Evolutionary conservation across 2,113 vertebrate species (phyloP).

Genomic region (Alaudala cheleensis): DNA sequence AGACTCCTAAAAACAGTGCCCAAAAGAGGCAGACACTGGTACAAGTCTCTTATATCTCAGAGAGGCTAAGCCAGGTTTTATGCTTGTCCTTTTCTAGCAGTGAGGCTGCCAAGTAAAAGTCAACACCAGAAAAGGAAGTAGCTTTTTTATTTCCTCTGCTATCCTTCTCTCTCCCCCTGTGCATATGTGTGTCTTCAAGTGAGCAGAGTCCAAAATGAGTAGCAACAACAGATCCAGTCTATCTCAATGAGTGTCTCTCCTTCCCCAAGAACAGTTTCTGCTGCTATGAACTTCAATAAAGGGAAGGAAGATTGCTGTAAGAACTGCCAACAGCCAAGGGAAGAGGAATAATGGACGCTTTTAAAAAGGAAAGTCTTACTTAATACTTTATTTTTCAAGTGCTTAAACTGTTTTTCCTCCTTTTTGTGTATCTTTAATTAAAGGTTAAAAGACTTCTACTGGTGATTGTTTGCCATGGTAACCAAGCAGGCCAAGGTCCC

Average conservation of each 20-base stretch:
- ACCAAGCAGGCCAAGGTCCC: constrained; percentile 45
- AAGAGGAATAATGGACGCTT: constrained; percentile 34
- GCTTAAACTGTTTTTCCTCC: constrained; percentile 36
- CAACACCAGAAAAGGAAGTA: neutral
- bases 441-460: constrained; percentile 58
- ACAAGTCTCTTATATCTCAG: neutral
- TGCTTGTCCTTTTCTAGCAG: neutral
- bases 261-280: neutral
- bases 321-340: neutral
- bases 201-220: neutral
- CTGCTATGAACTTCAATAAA: constrained; percentile 12
- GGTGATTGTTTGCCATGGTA: constrained; percentile 59
- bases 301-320: neutral
- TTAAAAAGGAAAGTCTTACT: constrained; percentile 8
- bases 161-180: neutral
- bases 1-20: neutral
- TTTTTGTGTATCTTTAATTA: constrained; percentile 63
- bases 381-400: constrained; percentile 56
- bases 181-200: neutral
- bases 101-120: neutral
- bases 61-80: neutral
- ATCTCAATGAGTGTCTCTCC: neutral
- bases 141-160: neutral
- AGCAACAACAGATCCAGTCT: neutral
- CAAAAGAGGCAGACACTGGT: neutral